These are phyloP conservation scores for Drosophila pseudoobscura DNA, from an alignment of 1,140 invertebrate genomes.

Conservation along the genomic window DNA sequence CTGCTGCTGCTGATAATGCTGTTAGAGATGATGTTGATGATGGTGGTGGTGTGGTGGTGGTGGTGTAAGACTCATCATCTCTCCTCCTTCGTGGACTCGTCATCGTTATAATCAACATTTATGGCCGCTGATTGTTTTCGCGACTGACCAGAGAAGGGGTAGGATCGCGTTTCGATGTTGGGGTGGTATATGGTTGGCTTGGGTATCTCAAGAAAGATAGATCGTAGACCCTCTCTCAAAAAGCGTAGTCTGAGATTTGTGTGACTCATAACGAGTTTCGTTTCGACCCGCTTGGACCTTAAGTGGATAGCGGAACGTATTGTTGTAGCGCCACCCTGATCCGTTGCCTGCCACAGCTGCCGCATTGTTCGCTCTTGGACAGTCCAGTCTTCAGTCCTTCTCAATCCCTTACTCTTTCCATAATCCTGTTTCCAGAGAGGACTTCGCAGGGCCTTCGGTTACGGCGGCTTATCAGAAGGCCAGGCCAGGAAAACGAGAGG, in stretches of 20 bases:
- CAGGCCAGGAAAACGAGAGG: slow-evolving; percentile 19
- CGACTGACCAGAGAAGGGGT: slow-evolving; percentile 70
- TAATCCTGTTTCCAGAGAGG: slow-evolving; percentile 63
- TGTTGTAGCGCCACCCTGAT: slow-evolving; percentile 62
- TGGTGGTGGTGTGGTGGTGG: not conserved
- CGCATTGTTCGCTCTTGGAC: slow-evolving; percentile 72
- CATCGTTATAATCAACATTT: slow-evolving; percentile 64
- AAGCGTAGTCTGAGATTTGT: slow-evolving; percentile 71
- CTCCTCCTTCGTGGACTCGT: slow-evolving; percentile 31
- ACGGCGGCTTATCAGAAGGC: slow-evolving; percentile 60
- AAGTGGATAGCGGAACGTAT: slow-evolving; percentile 65
- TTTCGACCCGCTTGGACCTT: slow-evolving; percentile 73
- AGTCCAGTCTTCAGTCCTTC: slow-evolving; percentile 47
- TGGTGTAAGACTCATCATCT: slow-evolving; percentile 18
- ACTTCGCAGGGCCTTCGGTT: slow-evolving; percentile 55
- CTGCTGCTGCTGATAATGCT: slow-evolving; percentile 40
- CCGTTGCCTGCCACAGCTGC: slow-evolving; percentile 69
- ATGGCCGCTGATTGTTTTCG: slow-evolving; percentile 74
- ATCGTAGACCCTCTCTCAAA: not conserved
- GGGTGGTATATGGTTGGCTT: not conserved
- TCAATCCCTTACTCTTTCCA: slow-evolving; percentile 20
- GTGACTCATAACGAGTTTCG: slow-evolving; percentile 79
- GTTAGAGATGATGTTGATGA: not conserved
- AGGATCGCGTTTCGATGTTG: slow-evolving; percentile 19
- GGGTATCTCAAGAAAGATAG: slow-evolving; percentile 27